phyloP scores from a whole-genome alignment of 2,888 invertebrate species.

The Microctonus aethiopoides region DNA sequence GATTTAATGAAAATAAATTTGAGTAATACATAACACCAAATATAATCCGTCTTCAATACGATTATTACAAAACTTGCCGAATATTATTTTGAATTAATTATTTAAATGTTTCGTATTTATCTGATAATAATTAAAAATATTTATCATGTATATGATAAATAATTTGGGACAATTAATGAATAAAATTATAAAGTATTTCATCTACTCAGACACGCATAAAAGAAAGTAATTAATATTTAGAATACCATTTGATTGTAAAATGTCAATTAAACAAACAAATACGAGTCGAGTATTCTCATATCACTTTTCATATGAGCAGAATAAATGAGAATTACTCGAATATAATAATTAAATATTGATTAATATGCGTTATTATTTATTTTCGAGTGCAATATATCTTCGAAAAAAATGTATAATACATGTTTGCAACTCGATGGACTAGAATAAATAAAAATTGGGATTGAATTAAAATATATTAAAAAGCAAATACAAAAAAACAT shows the following conservation, averaged over 20 bases:
- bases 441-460: not conserved
- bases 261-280: slow-evolving; percentile 25
- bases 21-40: not conserved
- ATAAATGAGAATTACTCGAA: not conserved
- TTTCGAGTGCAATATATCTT: slow-evolving; percentile 13
- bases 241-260: slow-evolving; percentile 13
- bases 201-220: slow-evolving; percentile 24
- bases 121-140: too few relatives aligned
- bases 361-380: not conserved
- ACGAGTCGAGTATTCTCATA: too few relatives aligned
- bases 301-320: not conserved
- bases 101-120: too few relatives aligned
- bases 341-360: not conserved
- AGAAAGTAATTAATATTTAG: slow-evolving; percentile 26
- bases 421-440: not conserved
- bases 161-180: too few relatives aligned
- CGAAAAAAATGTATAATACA: not conserved
- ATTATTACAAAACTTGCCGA: not conserved
- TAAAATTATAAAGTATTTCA: not conserved
- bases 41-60: not conserved
- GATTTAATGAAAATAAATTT: not conserved
- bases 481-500: slow-evolving; percentile 1
- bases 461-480: not conserved
- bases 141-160: too few relatives aligned
- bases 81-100: not conserved